phyloP scores from a whole-genome alignment of 1,140 invertebrate genomes.

The Macrobrachium rosenbergii region DNA sequence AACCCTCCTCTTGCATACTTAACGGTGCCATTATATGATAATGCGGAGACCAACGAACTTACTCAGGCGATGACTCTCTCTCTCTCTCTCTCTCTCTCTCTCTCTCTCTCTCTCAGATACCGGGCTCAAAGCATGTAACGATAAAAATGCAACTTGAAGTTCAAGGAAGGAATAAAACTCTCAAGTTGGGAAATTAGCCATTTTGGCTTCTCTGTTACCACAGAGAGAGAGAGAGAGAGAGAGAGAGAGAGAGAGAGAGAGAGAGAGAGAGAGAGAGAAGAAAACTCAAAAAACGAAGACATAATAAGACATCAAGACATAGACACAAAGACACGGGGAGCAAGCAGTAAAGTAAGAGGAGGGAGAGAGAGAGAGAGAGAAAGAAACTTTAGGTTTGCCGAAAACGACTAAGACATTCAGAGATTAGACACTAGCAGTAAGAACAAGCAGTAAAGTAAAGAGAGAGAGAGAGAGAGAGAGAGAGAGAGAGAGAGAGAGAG shows the following conservation, averaged over 20 bases:
- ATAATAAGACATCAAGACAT: background rate
- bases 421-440: background rate
- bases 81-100: too few relatives aligned
- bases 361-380: background rate
- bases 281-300: background rate
- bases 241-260: background rate
- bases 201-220: background rate
- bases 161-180: background rate
- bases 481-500: conserved; percentile 40
- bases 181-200: too few relatives aligned
- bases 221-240: conserved; percentile 18
- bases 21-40: background rate
- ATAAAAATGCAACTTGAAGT: background rate
- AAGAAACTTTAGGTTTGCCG: too few relatives aligned
- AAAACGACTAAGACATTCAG: too few relatives aligned
- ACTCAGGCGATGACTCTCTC: too few relatives aligned
- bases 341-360: background rate
- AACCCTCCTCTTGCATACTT: background rate
- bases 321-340: background rate
- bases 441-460: background rate
- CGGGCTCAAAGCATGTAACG: too few relatives aligned
- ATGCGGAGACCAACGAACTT: background rate
- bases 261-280: background rate
- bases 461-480: conserved; percentile 17
- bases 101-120: too few relatives aligned